These are phyloP conservation scores for Sphaeramia orbicularis DNA, from an alignment of 2,797 vertebrate genomes.

Conservation along the genomic window DNA sequence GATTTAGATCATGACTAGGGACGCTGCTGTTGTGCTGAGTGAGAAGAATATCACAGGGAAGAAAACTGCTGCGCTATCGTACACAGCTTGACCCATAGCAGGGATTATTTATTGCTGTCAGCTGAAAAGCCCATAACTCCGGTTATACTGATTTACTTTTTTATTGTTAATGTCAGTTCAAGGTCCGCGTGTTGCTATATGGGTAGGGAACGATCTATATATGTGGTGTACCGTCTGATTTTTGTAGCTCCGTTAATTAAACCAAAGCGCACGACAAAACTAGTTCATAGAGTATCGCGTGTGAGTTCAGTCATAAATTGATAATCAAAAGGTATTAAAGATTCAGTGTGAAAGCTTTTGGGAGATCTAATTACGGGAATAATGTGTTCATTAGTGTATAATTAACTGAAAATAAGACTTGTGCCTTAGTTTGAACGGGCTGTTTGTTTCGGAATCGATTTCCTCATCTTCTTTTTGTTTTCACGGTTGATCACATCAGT, in stretches of 20 bases:
- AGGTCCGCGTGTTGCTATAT: conserved; percentile 47
- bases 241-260: conserved; percentile 10
- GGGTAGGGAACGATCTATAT: conserved; percentile 11
- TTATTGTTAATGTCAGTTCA: conserved; percentile 56
- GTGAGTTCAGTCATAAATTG: too few relatives aligned
- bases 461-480: too few relatives aligned
- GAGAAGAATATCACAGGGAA: conserved; percentile 64
- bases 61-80: conserved; percentile 62
- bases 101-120: conserved; percentile 73
- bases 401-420: too few relatives aligned
- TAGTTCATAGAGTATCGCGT: background rate
- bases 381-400: too few relatives aligned
- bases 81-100: conserved; percentile 63
- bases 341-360: too few relatives aligned
- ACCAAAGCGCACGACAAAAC: conserved; percentile 4
- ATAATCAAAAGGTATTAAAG: too few relatives aligned
- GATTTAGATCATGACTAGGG: conserved; percentile 62
- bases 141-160: conserved; percentile 62
- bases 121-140: conserved; percentile 59
- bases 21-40: conserved; percentile 66
- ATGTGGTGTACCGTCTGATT: background rate
- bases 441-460: too few relatives aligned
- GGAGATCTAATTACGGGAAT: too few relatives aligned
- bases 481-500: too few relatives aligned
- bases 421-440: too few relatives aligned